Conservation (phyloP, 2,888 invertebrate species). For the Tineola bisselliella region DNA sequence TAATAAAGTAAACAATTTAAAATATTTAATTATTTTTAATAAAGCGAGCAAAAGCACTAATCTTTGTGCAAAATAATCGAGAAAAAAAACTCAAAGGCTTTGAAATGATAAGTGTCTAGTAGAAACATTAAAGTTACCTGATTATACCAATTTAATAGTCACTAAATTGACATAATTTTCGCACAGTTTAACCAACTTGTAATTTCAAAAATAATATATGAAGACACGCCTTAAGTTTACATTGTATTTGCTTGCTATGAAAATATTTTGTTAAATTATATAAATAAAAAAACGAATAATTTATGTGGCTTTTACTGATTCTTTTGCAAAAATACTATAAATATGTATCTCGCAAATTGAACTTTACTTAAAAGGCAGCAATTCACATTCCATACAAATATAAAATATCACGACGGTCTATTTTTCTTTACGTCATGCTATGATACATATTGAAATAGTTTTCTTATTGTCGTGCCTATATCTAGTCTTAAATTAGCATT, state of each 20-base stretch:
- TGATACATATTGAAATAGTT: background rate
- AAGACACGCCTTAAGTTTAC: background rate
- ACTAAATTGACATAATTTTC: slow-evolving; percentile 50
- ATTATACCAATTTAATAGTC: slow-evolving; percentile 53
- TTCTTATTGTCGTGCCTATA: background rate
- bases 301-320: background rate
- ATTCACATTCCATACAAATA: background rate
- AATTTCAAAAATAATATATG: background rate
- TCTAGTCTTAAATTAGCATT: background rate
- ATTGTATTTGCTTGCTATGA: background rate
- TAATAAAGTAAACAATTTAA: too few relatives aligned
- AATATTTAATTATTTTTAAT: too few relatives aligned
- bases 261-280: too few relatives aligned
- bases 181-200: slow-evolving; percentile 20
- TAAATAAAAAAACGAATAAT: background rate
- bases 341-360: background rate
- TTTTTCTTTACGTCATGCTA: background rate
- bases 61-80: background rate
- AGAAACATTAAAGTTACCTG: slow-evolving; percentile 39
- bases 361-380: background rate
- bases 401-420: background rate
- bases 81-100: slow-evolving; percentile 17
- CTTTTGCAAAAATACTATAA: background rate
- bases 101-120: slow-evolving; percentile 37
- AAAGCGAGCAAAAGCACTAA: background rate